phyloP scores from a whole-genome alignment of 1,140 invertebrate genomes.

The Bombus ignitus region DNA sequence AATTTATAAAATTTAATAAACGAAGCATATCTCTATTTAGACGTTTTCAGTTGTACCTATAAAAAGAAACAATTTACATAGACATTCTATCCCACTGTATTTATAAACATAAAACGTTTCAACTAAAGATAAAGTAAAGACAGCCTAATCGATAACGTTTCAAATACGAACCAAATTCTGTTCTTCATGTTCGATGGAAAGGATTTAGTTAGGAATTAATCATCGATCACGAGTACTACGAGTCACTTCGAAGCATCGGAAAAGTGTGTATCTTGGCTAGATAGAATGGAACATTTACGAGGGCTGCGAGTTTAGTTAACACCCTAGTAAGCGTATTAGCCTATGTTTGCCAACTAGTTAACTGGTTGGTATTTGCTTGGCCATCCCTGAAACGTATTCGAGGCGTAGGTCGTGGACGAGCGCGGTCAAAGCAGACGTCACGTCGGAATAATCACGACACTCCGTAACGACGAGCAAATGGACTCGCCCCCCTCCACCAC shows the following conservation, averaged over 20 bases:
- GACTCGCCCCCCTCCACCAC: neutral
- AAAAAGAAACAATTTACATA: too few species aligned
- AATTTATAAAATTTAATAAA: too few species aligned
- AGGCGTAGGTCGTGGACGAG: conserved; percentile 6
- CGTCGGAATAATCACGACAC: conserved; percentile 46
- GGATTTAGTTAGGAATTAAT: conserved; percentile 19
- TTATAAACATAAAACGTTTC: too few species aligned
- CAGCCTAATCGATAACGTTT: neutral
- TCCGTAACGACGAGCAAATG: conserved; percentile 55
- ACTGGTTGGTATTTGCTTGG: conserved; percentile 56
- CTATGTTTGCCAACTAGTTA: conserved; percentile 64
- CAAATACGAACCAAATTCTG: neutral
- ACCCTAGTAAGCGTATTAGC: conserved; percentile 53
- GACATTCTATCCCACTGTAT: too few species aligned
- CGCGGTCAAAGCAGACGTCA: neutral
- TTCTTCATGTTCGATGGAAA: neutral
- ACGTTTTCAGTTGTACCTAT: too few species aligned
- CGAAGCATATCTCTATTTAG: too few species aligned
- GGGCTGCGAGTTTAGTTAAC: conserved; percentile 28
- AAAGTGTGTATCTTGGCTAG: neutral
- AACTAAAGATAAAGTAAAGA: too few species aligned
- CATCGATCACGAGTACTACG: neutral
- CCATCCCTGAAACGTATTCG: conserved; percentile 53
- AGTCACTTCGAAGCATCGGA: neutral
- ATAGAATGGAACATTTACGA: neutral